A percentile compares a stretch with the other conserved stretches of the same genome.
Conservation (phyloP, 2,113 vertebrate genomes). For the Rhombomys opimus region DNA sequence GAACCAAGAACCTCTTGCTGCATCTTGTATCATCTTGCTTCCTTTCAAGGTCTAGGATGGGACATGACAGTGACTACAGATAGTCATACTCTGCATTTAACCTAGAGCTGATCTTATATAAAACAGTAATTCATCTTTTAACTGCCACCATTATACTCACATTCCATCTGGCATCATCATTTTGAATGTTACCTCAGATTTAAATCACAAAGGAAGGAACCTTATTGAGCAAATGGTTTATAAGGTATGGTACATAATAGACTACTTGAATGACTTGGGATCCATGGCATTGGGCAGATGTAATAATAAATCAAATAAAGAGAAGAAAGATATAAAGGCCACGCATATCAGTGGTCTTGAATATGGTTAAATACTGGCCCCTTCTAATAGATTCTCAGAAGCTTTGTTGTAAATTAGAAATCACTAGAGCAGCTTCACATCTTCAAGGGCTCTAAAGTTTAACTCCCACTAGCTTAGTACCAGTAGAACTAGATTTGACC, state of each 20-base stretch:
- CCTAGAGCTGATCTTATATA: not conserved
- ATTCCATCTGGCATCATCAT: not conserved
- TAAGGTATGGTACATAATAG: not conserved
- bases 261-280: not conserved
- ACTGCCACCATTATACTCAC: not conserved
- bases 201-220: not conserved
- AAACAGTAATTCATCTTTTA: conserved; percentile 1
- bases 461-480: not conserved
- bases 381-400: not conserved
- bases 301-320: not conserved
- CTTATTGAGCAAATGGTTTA: not conserved
- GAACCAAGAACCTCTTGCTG: not conserved
- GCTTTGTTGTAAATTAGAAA: conserved; percentile 25
- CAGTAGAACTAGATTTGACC: not conserved
- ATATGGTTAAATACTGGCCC: not conserved
- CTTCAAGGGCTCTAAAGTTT: not conserved
- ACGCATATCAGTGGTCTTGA: not conserved
- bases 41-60: not conserved
- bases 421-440: not conserved
- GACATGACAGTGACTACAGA: not conserved
- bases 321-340: not conserved
- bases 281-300: not conserved
- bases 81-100: not conserved
- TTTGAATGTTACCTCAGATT: not conserved
- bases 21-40: not conserved